Conservation (phyloP, 2,888 invertebrate species). For the Nasonia oneida region DNA sequence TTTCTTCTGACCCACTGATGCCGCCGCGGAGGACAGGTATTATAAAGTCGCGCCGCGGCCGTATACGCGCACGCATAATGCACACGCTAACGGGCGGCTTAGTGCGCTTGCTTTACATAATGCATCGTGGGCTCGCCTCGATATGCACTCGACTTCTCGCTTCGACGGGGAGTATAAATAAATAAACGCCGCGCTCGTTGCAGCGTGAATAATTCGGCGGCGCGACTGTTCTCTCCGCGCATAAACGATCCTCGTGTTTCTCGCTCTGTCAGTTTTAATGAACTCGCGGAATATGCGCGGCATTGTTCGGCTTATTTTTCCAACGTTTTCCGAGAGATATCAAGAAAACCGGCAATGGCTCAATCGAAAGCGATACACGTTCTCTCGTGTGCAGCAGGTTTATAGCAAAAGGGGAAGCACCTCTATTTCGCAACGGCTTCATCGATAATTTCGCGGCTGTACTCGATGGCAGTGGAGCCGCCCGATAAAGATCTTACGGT, state of each 20-base stretch:
- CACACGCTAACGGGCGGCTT: conserved; percentile 6
- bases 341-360: background rate
- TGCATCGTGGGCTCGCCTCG: conserved; percentile 20
- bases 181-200: conserved; percentile 7
- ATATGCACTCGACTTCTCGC: conserved; percentile 20
- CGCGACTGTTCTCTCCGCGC: conserved; percentile 1
- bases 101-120: conserved; percentile 18
- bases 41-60: conserved; percentile 53
- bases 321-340: background rate
- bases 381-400: background rate
- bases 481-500: background rate
- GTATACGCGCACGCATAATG: conserved; percentile 14
- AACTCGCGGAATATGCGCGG: background rate
- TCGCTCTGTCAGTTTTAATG: background rate
- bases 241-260: background rate
- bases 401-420: background rate
- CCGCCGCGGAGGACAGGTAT: conserved; percentile 45
- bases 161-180: conserved; percentile 18
- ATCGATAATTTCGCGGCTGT: conserved; percentile 9
- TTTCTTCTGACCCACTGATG: conserved; percentile 67
- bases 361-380: background rate
- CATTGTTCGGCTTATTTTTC: background rate
- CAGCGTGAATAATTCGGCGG: conserved; percentile 24
- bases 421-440: background rate
- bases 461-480: background rate